These are phyloP conservation scores for Eristalis arbustorum DNA, from an alignment of 2,888 invertebrate species.

Conservation along the genomic window DNA sequence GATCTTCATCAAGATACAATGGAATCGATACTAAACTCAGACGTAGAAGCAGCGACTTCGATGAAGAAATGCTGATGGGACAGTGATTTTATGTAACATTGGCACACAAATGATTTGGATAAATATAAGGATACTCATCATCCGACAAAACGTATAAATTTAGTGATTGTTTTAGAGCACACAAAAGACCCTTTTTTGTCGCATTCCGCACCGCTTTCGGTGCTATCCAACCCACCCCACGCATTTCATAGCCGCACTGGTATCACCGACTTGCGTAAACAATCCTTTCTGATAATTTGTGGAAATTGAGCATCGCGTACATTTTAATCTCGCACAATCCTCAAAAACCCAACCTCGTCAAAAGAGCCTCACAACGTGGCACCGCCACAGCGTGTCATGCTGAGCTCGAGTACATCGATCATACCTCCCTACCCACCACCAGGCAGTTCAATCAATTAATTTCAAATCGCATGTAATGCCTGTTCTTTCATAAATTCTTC, in stretches of 20 bases:
- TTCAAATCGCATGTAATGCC: slow-evolving; percentile 28
- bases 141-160: too few relatives aligned
- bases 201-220: neutral
- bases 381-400: neutral
- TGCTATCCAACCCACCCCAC: neutral
- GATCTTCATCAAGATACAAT: too few relatives aligned
- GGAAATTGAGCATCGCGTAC: neutral
- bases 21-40: too few relatives aligned
- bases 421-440: neutral
- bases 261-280: neutral
- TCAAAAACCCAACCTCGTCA: neutral
- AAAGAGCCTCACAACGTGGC: neutral
- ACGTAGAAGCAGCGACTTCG: too few relatives aligned
- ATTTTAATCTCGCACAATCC: neutral
- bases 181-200: too few relatives aligned
- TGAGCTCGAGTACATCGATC: slow-evolving; percentile 19
- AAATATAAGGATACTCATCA: too few relatives aligned
- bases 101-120: too few relatives aligned
- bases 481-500: slow-evolving; percentile 22
- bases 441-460: slow-evolving; percentile 45
- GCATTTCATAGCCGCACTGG: neutral
- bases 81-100: too few relatives aligned
- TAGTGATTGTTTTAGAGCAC: too few relatives aligned
- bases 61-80: too few relatives aligned
- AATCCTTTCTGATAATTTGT: neutral